Evolutionary conservation across 2,888 invertebrate species (phyloP).

Genomic region (Magallana nippona): DNA sequence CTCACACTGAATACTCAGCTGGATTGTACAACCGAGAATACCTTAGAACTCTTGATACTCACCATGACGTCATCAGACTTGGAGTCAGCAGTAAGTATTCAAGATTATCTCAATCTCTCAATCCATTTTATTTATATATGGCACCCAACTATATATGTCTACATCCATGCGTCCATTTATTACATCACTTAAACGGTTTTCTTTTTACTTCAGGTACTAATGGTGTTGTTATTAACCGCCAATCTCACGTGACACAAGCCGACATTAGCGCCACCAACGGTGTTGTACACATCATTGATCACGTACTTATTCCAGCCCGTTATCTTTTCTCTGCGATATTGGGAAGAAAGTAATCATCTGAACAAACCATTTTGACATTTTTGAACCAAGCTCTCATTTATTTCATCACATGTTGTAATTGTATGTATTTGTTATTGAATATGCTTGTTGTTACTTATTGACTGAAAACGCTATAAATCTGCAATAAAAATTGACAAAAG

Average conservation of each 20-base stretch:
- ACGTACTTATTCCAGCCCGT: conserved; percentile 53
- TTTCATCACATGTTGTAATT: no score
- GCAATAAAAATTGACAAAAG: no score
- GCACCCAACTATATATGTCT: no score
- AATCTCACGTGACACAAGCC: conserved; percentile 47
- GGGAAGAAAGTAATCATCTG: conserved; percentile 9
- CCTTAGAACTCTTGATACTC: conserved; percentile 49
- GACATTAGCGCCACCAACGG: conserved; percentile 59
- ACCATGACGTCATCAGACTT: conserved; percentile 45
- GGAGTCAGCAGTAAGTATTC: conserved; percentile 36
- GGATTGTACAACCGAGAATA: conserved; percentile 56
- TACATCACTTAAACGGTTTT: no score
- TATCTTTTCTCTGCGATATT: conserved; percentile 36
- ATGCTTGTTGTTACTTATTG: no score
- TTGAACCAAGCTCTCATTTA: no score
- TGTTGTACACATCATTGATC: conserved; percentile 58
- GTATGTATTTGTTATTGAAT: no score
- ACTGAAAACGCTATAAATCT: no score
- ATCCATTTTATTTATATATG: no score
- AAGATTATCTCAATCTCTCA: neutral
- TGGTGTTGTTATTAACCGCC: conserved; percentile 47
- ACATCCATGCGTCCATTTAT: no score
- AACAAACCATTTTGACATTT: neutral
- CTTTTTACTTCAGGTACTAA: neutral
- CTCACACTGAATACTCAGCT: conserved; percentile 56